Evolutionary conservation across 2,113 vertebrate species (phyloP), one percentile per base, ranked within the genome.

Genomic region (Hypomesus transpacificus): DNA sequence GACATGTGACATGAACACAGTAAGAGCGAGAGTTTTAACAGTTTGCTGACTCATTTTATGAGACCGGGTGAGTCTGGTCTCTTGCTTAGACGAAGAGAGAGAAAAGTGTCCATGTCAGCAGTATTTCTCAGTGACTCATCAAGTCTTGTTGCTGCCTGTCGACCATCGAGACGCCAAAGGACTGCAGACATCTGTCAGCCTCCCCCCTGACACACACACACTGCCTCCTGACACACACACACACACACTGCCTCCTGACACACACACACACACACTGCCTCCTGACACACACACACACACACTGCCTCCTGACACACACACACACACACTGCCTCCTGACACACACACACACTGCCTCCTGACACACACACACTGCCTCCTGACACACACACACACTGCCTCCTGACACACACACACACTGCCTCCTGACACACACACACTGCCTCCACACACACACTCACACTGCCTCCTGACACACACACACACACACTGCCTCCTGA

Each of bases 71-170:
- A 75, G 72, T 75, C 39, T 68, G 46, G 50, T 57, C 65, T 34
- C 66, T 69, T 81, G 78, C 50, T 26, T 63, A 71, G 74, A 72
- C 2, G 62, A 74, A 66, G 56, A 22, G 11, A 65, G 54, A 70
- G 46, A 46, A 82, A 83, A 84, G 60, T 60, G 34, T 80, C 79
- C 69, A 13, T 79, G 81, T 90, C 89, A 90, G 90, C 87, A 80
- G 69, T 86, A 87, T 91, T 83, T 79, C 67, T 74, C 9, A 67
- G 75, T 79, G 84, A 82, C 83, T 89, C 87, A 88, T 85, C 80
- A 66, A 54, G 24, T 84, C 82, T 74, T 85, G 87, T 83, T 75
- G 75, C 72, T 79, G 80, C 85, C 77, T 79, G 85, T 84, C 78
- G 69, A 80, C 66, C 75, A 77, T 16, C 13, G 51, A 75, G 80